Base-by-base conservation (phyloP, 1,140 invertebrate genomes). In the Drosophila nigrodunni region DNA sequence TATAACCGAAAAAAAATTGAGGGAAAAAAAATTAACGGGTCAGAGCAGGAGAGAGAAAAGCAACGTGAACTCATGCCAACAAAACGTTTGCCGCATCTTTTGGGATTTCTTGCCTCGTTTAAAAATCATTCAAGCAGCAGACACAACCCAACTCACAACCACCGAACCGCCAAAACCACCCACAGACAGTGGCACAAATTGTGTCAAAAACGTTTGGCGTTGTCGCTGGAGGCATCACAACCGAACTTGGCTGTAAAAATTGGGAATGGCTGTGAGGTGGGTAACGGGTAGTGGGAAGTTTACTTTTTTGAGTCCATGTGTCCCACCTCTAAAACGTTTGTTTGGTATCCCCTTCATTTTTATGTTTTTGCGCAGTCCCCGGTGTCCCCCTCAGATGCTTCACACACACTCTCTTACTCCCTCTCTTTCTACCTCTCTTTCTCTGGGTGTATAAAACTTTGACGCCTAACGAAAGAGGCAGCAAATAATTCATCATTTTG, bases 91-190 rank as follows among this genome's bases (percentile, higher is more conserved):
- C 77, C 85, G 85, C 85, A 88, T 88, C 85, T 88, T 88, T 88
- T 80, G 85, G 85, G 85, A 88, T 88, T 88, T 88, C 85, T 88
- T 88, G 85, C 85, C 85, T 88, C 85, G 85, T 88, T 88, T 88
- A 88, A 88, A 88, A 88, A 88, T 89, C 85, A 88, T 88, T 88
- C 85, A 88, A 88, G 85, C 85, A 88, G 85, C 85, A 88, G 85
- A 89, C 85, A 78, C 80, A 82, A 72, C 85, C 80, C 44, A 75
- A 83, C 80, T 65, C 79, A 68, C 1, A 77, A 46, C 43, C 69
- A 58, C 47, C 49, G 44, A 39, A 39, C 54, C 54, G 50, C n/a
- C 61, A 50, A 35, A 44, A 46, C 66, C 54, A 58, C 60, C 72
- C 66, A 74, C 79, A 85, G 80, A 80, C 80, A 81, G 78, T 81